Evolutionary conservation across 2,888 invertebrate species (phyloP), one percentile per base, ranked within the genome.

Genomic region (Tetrapedia diversipes): DNA sequence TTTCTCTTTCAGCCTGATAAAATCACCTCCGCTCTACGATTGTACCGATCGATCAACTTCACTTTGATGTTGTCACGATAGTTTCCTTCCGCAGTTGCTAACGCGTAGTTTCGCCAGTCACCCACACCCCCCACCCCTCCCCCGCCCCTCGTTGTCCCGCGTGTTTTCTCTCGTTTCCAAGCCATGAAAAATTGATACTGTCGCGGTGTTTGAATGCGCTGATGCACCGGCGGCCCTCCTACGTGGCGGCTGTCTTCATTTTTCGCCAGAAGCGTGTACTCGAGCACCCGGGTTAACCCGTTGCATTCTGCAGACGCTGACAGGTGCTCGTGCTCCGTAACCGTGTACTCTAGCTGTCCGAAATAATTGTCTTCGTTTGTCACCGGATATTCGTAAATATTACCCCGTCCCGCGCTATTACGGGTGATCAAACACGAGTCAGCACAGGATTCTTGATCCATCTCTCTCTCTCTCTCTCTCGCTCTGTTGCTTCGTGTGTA

Each of bases 351-450:
- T 7, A 16, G 34, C n/a, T 32, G 63, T 49, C 63, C 27, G 27
- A 49, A 64, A 37, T 54, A 47, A 64, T 47, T 39, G 53, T 47
- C 39, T 45, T 24, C 39, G 53, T 54, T 54, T 39, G 10, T 47
- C 29, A 57, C 11, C n/a, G n/a, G n/a, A n/a, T n/a, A n/a, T n/a
- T n/a, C n/a, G n/a, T n/a, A n/a, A n/a, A n/a, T n/a, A n/a, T n/a
- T n/a, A n/a, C n/a, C n/a, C n/a, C n/a, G n/a, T n/a, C 22, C 39
- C 8, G 19, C 16, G 19, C 43, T 37, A 27, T 59, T 16, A n/a
- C 54, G 22, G 51, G 39, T 24, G 73, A 73, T 64, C 56, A 73
- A 74, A 74, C 73, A 45, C 34, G 27, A 64, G 51, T 49, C 59
- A 11, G 29, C 39, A 4, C 39, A 16, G 59, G 59, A 70, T 54